Evolutionary conservation across 2,888 invertebrate genomes (phyloP), one percentile per base, ranked within the genome.

Genomic region (Ormyrus nitidulus): DNA sequence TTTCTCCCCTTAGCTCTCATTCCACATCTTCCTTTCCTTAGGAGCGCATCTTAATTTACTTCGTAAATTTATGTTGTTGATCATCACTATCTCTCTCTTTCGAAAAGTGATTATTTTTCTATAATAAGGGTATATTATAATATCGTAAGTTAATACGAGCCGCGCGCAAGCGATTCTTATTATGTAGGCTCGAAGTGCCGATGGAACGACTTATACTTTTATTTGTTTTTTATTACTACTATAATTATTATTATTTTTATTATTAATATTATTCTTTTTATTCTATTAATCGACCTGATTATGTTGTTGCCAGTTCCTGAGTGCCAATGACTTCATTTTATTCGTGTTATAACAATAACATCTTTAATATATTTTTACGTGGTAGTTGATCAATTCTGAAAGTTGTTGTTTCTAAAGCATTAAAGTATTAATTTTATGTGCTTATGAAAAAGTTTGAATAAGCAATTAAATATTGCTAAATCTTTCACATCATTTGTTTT

Each of bases 251-350:
- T 58, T 66, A 72, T 61, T 64, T 48, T 76, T 76, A 64, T 77
- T 76, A 44, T 53, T 66, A 53, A 51, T 69, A 62, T 71, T 76
- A 72, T 75, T 62, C 68, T 76, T 77, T 73, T 72, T 58, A 78
- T 82, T 71, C 66, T 79, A 79, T 71, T 69, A 71, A 54, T 79
- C 79, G 79, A 82, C 74, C 79, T 77, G 71, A 82, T 82, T 74
- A 81, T 79, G 65, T 82, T 77, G 81, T 79, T 82, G 81, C 81
- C 81, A 82, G 81, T 82, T 82, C 79, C 79, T 82, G 71, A 82
- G 81, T 82, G 81, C 81, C 81, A 82, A 82, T 79, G 64, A 79
- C 74, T 73, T 78, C 77, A 64, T 80, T 75, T 80, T 56, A 62
- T 72, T 56, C 58, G 54, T 19, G 46, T 70, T 70, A 70, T 13